phyloP scores from a whole-genome alignment of 2,113 vertebrate species.

The Lepidothrix coronata region DNA sequence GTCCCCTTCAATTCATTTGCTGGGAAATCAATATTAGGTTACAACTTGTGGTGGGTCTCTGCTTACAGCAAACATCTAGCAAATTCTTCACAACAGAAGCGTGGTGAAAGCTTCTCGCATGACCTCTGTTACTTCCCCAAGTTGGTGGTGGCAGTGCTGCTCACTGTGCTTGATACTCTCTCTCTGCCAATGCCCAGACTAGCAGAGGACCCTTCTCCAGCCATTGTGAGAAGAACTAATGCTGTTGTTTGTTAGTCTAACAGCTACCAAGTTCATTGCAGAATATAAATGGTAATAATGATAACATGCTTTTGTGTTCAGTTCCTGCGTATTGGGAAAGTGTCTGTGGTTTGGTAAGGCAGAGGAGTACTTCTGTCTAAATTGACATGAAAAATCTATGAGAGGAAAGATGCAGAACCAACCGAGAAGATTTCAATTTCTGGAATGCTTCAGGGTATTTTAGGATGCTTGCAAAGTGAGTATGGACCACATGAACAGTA shows the following conservation, averaged over 20 bases:
- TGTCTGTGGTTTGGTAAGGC: accelerated
- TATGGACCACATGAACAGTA: background rate
- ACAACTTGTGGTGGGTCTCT: background rate
- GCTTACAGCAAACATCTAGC: background rate
- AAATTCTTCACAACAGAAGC: background rate
- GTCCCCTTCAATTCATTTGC: background rate
- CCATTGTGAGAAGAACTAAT: background rate
- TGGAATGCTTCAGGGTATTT: background rate
- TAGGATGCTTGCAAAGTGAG: background rate
- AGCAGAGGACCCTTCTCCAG: background rate
- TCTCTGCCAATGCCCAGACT: background rate
- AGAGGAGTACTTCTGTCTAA: background rate
- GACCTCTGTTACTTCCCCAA: background rate
- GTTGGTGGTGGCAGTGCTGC: background rate
- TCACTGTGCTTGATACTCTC: background rate
- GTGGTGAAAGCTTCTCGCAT: background rate
- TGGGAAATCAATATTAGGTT: background rate
- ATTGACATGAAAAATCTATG: background rate
- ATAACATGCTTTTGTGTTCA: background rate
- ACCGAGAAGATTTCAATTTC: background rate
- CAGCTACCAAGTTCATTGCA: background rate
- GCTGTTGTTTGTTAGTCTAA: background rate
- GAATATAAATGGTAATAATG: background rate
- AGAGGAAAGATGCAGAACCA: background rate
- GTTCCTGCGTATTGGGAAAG: background rate